Evolutionary conservation across 2,888 invertebrate genomes (phyloP).

Genomic region (Stegana nigrithorax): DNA sequence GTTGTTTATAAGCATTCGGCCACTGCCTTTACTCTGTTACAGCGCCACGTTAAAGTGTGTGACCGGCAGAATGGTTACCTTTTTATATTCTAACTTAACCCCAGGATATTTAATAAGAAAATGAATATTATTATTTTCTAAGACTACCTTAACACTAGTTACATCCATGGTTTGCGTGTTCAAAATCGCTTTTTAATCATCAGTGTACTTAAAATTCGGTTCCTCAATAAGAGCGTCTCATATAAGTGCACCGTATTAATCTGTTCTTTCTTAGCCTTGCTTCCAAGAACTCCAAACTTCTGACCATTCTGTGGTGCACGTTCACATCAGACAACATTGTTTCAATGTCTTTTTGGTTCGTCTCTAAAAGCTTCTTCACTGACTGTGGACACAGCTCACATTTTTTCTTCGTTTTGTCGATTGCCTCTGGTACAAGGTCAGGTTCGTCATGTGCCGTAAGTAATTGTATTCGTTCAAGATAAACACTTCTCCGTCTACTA

Average conservation of each 20-base stretch:
- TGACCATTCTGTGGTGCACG: too few species aligned
- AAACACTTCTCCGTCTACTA: neutral
- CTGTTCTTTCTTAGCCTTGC: neutral
- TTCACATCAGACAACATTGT: too few species aligned
- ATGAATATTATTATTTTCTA: neutral
- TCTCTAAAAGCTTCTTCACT: too few species aligned
- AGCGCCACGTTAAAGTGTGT: neutral
- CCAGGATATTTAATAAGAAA: neutral
- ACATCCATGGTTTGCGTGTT: neutral
- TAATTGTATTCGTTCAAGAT: neutral
- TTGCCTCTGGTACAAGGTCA: too few species aligned
- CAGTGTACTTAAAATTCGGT: conserved; percentile 10
- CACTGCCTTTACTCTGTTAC: too few species aligned
- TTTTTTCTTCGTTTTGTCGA: too few species aligned
- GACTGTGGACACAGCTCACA: too few species aligned
- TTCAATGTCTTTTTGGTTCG: too few species aligned
- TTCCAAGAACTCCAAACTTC: neutral
- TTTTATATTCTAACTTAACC: neutral
- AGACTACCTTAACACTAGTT: neutral
- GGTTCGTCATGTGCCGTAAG: neutral
- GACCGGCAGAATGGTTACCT: neutral
- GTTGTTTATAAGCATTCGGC: too few species aligned
- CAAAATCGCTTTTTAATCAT: neutral
- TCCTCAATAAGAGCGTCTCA: conserved; percentile 14
- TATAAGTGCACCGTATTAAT: conserved; percentile 16